These are phyloP conservation scores for Alcis repandata DNA, from an alignment of 2,888 invertebrate species.

Conservation along the genomic window DNA sequence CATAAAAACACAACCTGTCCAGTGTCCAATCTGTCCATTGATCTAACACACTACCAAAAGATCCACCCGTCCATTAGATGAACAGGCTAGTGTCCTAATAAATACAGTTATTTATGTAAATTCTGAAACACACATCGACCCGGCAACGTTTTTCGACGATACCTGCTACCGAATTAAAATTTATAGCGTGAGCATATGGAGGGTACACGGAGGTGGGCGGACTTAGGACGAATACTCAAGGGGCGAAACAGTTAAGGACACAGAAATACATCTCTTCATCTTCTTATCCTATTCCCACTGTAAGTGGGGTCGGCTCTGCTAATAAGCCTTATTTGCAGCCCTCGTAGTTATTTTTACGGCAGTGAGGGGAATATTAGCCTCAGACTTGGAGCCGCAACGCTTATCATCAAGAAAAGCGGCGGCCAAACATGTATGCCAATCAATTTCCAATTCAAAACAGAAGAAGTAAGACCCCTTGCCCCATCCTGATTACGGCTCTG, in stretches of 20 bases:
- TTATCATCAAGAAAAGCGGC: too few species aligned
- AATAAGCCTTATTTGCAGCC: too few species aligned
- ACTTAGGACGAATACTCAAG: not conserved
- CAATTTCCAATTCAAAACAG: not conserved
- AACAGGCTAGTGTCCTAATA: constrained; percentile 28
- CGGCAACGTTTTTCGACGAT: constrained; percentile 51
- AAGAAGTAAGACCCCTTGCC: not conserved
- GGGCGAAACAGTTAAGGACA: too few species aligned
- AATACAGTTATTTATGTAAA: constrained; percentile 55
- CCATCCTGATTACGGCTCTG: constrained; percentile 1
- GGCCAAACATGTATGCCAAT: not conserved
- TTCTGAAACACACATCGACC: constrained; percentile 48
- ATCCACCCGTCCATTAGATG: not conserved
- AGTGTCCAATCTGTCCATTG: not conserved
- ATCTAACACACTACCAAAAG: not conserved
- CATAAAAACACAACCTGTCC: not conserved
- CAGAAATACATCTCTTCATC: too few species aligned
- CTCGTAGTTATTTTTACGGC: too few species aligned
- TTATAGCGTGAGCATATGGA: constrained; percentile 52
- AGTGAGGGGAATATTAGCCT: too few species aligned
- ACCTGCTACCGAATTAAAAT: constrained; percentile 54
- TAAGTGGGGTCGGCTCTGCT: too few species aligned
- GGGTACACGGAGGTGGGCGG: constrained; percentile 38
- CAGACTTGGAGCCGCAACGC: too few species aligned
- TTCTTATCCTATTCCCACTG: too few species aligned